Evolutionary conservation across 2,888 invertebrate species (phyloP), one percentile per base, ranked within the genome.

Genomic region (Aricia artaxerxes): DNA sequence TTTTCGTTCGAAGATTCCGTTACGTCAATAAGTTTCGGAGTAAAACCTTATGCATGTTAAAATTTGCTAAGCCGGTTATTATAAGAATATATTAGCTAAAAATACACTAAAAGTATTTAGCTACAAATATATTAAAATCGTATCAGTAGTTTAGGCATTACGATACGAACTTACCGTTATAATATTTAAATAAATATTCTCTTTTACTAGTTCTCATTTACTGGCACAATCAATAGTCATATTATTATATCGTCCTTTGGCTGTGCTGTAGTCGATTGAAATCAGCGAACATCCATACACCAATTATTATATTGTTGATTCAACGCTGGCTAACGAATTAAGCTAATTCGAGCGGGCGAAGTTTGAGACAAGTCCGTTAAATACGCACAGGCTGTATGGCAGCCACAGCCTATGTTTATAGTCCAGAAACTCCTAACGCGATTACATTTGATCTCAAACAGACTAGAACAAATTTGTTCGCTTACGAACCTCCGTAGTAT

Each of bases 391-490:
- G 75, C 53, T 44, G 24, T 75, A 31, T 57, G 76, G 57, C 35
- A 5, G 75, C 38, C 35, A 38, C 35, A 38, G 76, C 53, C 53
- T 57, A 75, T 49, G 57, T 76, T 57, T 76, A 76, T 76, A 76
- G 76, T 76, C 76, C 76, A 76, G 53, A 81, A 80, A 80, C 82
- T 82, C 83, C 83, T 83, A 85, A 85, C 83, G 83, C 80, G 82
- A 80, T 81, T 84, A 85, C 85, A 88, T 86, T 88, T 86, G 85
- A 57, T 85, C 85, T 86, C 86, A 85, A 85, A 82, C 86, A 84
- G 85, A 87, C 86, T 86, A 85, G 85, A 90, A 92, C 90, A 89
- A 91, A 91, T 91, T 88, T 81, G 84, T 85, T 85, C 69, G 4
- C 64, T 88, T 88, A 91, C 90, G 92, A 90, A 87, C 91, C 91